These are phyloP conservation scores for Alcedo quadribrachys DNA, from an alignment of 2,797 vertebrate genomes.

Conservation along the genomic window DNA sequence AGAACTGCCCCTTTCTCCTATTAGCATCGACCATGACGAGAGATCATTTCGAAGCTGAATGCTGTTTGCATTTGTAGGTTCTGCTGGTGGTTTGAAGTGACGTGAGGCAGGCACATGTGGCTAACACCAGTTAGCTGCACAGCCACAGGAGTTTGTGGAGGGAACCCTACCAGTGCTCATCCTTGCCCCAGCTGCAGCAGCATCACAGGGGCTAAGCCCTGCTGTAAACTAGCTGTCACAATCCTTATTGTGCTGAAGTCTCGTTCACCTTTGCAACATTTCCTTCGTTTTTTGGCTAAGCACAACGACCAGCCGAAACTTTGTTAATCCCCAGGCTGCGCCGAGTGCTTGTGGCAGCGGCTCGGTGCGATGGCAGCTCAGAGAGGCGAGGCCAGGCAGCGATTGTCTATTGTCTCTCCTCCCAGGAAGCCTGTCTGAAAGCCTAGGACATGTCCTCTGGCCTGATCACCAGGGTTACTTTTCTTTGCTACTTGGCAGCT, in stretches of 20 bases:
- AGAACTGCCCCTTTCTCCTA: not conserved
- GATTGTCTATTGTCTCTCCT: not conserved
- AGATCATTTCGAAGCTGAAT: not conserved
- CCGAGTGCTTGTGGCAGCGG: not conserved
- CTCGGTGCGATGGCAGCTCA: not conserved
- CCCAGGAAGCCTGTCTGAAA: constrained; percentile 1
- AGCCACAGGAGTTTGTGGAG: not conserved
- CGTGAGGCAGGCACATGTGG: not conserved
- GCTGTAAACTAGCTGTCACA: fast-evolving
- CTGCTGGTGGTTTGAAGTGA: fast-evolving
- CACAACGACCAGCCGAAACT: not conserved
- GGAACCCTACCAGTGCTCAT: not conserved
- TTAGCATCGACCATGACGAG: fast-evolving
- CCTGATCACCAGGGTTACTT: constrained; percentile 27
- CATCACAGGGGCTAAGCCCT: not conserved
- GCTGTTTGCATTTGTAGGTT: not conserved
- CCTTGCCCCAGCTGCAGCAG: not conserved
- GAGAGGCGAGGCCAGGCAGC: not conserved
- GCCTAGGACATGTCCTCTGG: constrained; percentile 2
- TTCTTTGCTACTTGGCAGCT: constrained; percentile 50
- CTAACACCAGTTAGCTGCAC: not conserved
- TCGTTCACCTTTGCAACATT: not conserved
- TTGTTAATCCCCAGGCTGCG: not conserved
- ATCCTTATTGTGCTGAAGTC: not conserved
- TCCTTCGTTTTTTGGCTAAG: not conserved